Evolutionary conservation across 2,113 vertebrate genomes (phyloP).

Genomic region (Megaleporinus macrocephalus): DNA sequence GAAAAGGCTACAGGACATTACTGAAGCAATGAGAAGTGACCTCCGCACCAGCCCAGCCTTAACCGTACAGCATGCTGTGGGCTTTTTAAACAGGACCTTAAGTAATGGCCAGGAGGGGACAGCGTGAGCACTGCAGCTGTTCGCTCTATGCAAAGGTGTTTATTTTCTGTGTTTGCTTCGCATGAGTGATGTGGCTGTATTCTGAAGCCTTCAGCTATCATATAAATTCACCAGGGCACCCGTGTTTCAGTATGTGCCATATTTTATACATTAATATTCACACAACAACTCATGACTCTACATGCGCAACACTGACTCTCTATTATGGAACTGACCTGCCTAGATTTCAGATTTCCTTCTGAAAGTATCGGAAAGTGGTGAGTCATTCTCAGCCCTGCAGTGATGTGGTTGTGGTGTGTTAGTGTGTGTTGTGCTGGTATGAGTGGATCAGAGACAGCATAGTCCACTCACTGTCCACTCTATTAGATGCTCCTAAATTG

Average conservation of each 20-base stretch:
- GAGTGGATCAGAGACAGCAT: no score
- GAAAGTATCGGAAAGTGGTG: no score
- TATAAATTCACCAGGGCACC: constrained; percentile 27
- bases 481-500: no score
- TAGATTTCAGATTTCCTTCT: not conserved
- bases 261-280: not conserved
- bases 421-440: no score
- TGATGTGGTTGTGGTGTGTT: no score
- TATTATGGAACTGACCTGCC: not conserved
- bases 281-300: not conserved
- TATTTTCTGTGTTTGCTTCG: constrained; percentile 56
- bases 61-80: constrained; percentile 52
- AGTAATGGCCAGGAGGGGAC: constrained; percentile 50
- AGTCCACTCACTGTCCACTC: no score
- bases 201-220: constrained; percentile 33
- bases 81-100: constrained; percentile 62
- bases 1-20: constrained; percentile 67
- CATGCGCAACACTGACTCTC: not conserved
- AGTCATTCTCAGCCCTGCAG: no score
- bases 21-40: constrained; percentile 68
- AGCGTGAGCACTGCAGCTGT: constrained; percentile 29
- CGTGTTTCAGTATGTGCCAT: not conserved
- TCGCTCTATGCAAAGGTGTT: constrained; percentile 56
- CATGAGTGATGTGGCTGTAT: constrained; percentile 53
- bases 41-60: constrained; percentile 59